Evolutionary conservation across 2,797 vertebrate species (phyloP), one percentile per base, ranked within the genome.

Genomic region (Nyctibius grandis): DNA sequence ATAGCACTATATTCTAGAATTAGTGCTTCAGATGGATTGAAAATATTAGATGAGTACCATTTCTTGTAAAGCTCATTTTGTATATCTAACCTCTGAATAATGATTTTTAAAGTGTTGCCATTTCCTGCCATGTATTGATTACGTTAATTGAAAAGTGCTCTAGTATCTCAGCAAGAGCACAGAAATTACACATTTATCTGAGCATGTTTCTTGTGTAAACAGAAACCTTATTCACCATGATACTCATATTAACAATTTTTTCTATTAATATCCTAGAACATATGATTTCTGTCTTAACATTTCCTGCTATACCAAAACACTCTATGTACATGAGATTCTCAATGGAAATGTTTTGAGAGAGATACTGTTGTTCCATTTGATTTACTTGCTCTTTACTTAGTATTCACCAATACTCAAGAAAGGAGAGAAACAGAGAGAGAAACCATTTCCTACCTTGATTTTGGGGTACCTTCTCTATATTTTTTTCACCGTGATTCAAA

Each of bases 1-100:
- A 84, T 65, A 47, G 48, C 64, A 76, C 34, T 70, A 22, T 25
- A 65, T 59, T 79, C 72, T 79, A 77, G 63, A 81, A 75, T 73
- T 84, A 91, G 34, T 76, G 26, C 67, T 78, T 75, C 48, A 75
- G 42, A 81, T 59, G 31, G 60, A 59, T 45, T 36, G 29, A 85
- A 91, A 88, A 79, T 64, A 81, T 45, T 84, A 80, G 34, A 57
- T 93, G 59, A 92, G 19, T 68, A 44, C 7, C 6, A 4, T 82
- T 96, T 96, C 89, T 81, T 85, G 78, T 79, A 95, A 96, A 95
- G 57, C 63, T 93, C 51, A 85, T 96, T 92, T 90, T 83, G 34
- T 73, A 74, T 78, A 69, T 80, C 56, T 69, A 93, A 54, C 29
- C 17, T 91, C 77, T 77, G 64, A 77, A 63, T 93, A 95, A 94